Evolutionary conservation across 1,140 invertebrate species (phyloP).

Genomic region (Drosophila guanche): DNA sequence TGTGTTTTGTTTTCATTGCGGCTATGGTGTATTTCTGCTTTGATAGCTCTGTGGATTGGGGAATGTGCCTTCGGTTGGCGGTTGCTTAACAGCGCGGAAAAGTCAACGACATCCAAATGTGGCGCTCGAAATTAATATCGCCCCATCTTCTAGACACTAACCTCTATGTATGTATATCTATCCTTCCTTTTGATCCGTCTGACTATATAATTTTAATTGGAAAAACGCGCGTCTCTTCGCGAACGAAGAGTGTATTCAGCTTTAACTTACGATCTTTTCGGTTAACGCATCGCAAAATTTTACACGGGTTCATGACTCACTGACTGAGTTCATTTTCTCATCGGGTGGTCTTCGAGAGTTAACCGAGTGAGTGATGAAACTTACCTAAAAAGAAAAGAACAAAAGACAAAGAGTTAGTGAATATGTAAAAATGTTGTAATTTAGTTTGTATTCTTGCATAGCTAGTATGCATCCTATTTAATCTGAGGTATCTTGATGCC

Average conservation of each 20-base stretch:
- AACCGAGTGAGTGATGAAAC: slow-evolving; percentile 17
- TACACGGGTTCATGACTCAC: slow-evolving; percentile 53
- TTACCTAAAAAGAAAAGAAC: slow-evolving; percentile 59
- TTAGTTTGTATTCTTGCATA: neutral
- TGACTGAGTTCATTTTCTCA: slow-evolving; percentile 6
- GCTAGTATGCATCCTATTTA: no score
- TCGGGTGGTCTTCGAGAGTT: slow-evolving; percentile 10
- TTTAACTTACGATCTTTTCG: slow-evolving; percentile 65
- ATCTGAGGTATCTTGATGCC: no score
- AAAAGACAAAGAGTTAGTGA: slow-evolving; percentile 14
- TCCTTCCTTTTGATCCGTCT: neutral
- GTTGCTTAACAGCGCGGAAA: slow-evolving; percentile 76
- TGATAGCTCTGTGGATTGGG: slow-evolving; percentile 10
- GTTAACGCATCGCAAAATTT: slow-evolving; percentile 14
- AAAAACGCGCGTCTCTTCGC: slow-evolving; percentile 42
- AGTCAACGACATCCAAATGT: slow-evolving; percentile 77
- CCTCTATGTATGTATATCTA: neutral
- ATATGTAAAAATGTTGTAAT: slow-evolving; percentile 8
- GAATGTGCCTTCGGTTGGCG: slow-evolving; percentile 18
- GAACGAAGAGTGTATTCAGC: slow-evolving; percentile 40
- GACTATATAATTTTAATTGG: slow-evolving; percentile 70
- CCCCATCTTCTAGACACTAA: neutral
- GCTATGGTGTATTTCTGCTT: slow-evolving; percentile 21
- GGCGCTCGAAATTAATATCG: slow-evolving; percentile 69
- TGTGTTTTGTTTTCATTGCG: slow-evolving; percentile 5